These are phyloP conservation scores for Musca domestica DNA, from an alignment of 1,140 invertebrate genomes.

Conservation along the genomic window DNA sequence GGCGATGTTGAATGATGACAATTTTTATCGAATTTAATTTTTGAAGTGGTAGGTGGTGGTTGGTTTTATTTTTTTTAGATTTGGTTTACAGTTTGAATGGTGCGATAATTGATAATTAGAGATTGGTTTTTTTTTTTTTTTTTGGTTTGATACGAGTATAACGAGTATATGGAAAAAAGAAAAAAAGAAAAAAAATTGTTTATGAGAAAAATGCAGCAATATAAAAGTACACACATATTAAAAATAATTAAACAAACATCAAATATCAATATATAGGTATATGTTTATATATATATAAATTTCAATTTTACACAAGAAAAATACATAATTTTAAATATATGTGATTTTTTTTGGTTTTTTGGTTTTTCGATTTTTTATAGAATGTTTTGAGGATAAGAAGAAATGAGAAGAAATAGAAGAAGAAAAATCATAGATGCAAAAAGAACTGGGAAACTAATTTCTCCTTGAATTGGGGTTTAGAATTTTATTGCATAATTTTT, in stretches of 20 bases:
- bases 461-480: no score
- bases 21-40: background rate
- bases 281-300: background rate
- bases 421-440: no score
- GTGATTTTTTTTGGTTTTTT: background rate
- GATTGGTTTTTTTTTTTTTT: conserved; percentile 24
- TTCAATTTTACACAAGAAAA: conserved; percentile 2
- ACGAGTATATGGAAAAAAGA: conserved; percentile 27
- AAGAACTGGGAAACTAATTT: no score
- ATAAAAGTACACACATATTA: conserved; percentile 25
- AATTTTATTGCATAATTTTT: no score
- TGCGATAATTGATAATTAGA: conserved; percentile 25
- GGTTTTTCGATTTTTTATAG: no score
- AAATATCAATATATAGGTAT: background rate
- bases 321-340: conserved; percentile 13
- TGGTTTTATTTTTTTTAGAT: conserved; percentile 21
- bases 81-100: conserved; percentile 24
- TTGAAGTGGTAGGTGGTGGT: conserved; percentile 4
- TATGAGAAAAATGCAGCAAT: conserved; percentile 29
- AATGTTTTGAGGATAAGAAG: no score
- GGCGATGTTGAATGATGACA: background rate
- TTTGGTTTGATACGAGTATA: conserved; percentile 1
- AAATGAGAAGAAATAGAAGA: no score
- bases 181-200: conserved; percentile 30
- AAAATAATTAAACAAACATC: conserved; percentile 13